phyloP scores from a whole-genome alignment of 2,888 invertebrate species.

The Agrochola macilenta region DNA sequence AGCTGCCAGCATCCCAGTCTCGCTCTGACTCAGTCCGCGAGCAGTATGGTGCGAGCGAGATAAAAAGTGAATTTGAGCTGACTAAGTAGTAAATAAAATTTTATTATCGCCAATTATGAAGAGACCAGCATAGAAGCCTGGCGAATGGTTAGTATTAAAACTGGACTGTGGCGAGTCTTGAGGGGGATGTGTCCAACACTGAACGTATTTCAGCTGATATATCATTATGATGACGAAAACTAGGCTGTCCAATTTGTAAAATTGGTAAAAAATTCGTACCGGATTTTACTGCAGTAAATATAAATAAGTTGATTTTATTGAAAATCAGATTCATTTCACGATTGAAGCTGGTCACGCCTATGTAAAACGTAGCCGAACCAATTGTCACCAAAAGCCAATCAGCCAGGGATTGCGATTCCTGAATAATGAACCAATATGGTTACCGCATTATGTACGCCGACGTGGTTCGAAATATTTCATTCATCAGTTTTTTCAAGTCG shows the following conservation, averaged over 20 bases:
- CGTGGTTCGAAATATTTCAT: conserved; percentile 3
- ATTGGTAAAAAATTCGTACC: not conserved
- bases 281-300: conserved; percentile 39
- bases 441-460: conserved; percentile 20
- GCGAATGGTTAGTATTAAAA: not conserved
- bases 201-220: not conserved
- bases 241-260: conserved; percentile 6
- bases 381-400: conserved; percentile 70
- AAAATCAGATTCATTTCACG: conserved; percentile 54
- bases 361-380: conserved; percentile 59
- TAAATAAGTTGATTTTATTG: conserved; percentile 54
- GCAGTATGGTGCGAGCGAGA: too few relatives aligned
- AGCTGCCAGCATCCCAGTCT: too few relatives aligned
- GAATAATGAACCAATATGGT: conserved; percentile 66
- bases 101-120: not conserved
- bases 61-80: too few relatives aligned
- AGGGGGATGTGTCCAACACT: not conserved
- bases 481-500: conserved; percentile 4
- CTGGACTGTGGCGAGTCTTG: not conserved
- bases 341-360: conserved; percentile 50
- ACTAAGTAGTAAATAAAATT: not conserved
- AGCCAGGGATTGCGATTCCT: conserved; percentile 63
- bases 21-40: too few relatives aligned
- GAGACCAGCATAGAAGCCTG: not conserved
- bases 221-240: not conserved